These are phyloP conservation scores for Numenius phaeopus DNA, from an alignment of 2,797 vertebrate genomes.

Conservation along the genomic window DNA sequence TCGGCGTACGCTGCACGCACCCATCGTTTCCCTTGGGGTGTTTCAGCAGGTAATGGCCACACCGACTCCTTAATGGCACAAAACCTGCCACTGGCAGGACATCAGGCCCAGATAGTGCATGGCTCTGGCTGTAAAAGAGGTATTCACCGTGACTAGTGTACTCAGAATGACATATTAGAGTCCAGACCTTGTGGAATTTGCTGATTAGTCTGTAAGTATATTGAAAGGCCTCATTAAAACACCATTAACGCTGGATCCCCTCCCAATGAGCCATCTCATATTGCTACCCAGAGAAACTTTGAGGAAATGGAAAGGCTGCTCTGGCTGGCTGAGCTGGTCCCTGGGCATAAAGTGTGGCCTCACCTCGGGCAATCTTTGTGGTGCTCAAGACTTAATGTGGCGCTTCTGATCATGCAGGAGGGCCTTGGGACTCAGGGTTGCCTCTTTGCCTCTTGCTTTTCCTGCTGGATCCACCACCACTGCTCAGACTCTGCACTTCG, in stretches of 20 bases:
- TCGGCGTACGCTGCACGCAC: neutral
- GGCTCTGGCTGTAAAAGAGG: conserved; percentile 8
- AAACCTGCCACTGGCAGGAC: neutral
- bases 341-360: neutral
- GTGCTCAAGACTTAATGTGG: neutral
- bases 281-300: conserved; percentile 55
- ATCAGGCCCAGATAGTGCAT: neutral
- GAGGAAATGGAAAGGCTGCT: conserved; percentile 54
- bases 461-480: neutral
- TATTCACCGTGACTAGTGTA: neutral
- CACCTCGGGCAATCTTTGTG: neutral
- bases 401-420: neutral
- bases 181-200: conserved; percentile 30
- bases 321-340: neutral
- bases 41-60: neutral
- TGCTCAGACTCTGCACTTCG: neutral
- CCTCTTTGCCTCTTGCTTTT: neutral
- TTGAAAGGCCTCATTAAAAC: conserved; percentile 70
- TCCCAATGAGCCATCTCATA: conserved; percentile 70
- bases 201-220: conserved; percentile 64
- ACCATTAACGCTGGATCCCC: conserved; percentile 51
- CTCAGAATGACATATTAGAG: conserved; percentile 47
- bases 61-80: neutral
- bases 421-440: neutral
- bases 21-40: neutral